phyloP scores from a whole-genome alignment of 1,140 invertebrate species.

The Euwallacea fornicatus region DNA sequence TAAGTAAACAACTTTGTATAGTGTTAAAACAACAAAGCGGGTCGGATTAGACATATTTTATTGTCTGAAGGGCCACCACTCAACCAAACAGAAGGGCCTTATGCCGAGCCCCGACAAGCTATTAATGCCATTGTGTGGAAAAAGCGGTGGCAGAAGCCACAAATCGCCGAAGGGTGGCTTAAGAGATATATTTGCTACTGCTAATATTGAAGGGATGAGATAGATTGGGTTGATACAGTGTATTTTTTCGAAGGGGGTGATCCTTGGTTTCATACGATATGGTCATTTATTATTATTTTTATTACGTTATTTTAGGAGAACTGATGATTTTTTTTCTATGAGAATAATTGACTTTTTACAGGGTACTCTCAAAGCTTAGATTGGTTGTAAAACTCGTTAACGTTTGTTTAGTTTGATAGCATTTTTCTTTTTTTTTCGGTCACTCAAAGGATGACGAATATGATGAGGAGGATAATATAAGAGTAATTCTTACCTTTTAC shows the following conservation, averaged over 20 bases:
- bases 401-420: too few relatives aligned
- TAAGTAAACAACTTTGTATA: constrained; percentile 19
- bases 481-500: too few relatives aligned
- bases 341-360: too few relatives aligned
- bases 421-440: too few relatives aligned
- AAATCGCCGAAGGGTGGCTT: constrained; percentile 33
- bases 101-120: constrained; percentile 29
- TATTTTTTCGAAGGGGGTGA: neutral
- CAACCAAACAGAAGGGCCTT: constrained; percentile 24
- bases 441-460: too few relatives aligned
- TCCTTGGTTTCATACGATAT: too few relatives aligned
- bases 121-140: constrained; percentile 33
- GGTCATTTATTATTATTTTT: too few relatives aligned
- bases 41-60: constrained; percentile 26
- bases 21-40: constrained; percentile 29
- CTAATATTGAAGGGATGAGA: constrained; percentile 1
- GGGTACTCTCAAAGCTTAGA: too few relatives aligned
- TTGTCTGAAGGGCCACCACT: constrained; percentile 17
- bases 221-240: neutral
- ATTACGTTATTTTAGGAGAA: too few relatives aligned
- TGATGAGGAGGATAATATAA: too few relatives aligned
- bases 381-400: too few relatives aligned
- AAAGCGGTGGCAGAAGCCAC: constrained; percentile 27
- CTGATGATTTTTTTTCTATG: too few relatives aligned
- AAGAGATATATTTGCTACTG: constrained; percentile 23